Evolutionary conservation across 2,888 invertebrate genomes (phyloP).

Genomic region (Trichopria drosophilae): DNA sequence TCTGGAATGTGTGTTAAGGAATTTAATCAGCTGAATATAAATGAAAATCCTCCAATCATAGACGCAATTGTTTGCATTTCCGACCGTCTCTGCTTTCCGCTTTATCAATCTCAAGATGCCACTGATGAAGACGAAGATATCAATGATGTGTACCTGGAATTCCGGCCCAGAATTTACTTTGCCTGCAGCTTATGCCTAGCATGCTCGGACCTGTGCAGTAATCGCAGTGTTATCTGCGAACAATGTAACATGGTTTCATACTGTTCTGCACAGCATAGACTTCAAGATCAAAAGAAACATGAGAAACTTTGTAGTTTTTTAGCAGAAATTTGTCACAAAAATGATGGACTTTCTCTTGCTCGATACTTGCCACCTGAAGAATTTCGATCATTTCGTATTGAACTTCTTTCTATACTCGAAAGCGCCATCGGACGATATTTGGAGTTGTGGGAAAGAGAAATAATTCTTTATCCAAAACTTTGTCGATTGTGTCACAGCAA

Average conservation of each 20-base stretch:
- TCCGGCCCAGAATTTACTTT: constrained; percentile 69
- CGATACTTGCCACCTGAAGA: constrained; percentile 63
- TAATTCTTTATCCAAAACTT: constrained; percentile 68
- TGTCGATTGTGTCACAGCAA: constrained; percentile 62
- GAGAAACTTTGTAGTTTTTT: constrained; percentile 66
- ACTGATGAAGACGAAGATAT: constrained; percentile 64
- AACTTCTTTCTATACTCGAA: constrained; percentile 66
- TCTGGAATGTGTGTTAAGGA: too few species aligned
- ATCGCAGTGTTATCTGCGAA: constrained; percentile 48
- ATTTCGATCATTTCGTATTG: constrained; percentile 67
- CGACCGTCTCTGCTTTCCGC: constrained; percentile 15
- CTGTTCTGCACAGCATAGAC: constrained; percentile 66
- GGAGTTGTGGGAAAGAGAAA: constrained; percentile 70
- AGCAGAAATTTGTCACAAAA: constrained; percentile 63
- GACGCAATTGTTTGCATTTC: constrained; percentile 10
- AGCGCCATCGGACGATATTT: constrained; percentile 64
- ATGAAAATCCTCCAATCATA: too few species aligned
- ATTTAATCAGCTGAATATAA: too few species aligned
- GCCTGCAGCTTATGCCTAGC: constrained; percentile 63
- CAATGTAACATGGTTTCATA: constrained; percentile 68
- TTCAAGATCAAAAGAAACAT: constrained; percentile 64
- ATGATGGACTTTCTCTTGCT: constrained; percentile 62
- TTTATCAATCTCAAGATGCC: constrained; percentile 14
- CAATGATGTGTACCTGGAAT: constrained; percentile 68
- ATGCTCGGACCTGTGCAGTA: constrained; percentile 40